phyloP scores from a whole-genome alignment of 1,140 invertebrate species.

The Drosophila mayri region DNA sequence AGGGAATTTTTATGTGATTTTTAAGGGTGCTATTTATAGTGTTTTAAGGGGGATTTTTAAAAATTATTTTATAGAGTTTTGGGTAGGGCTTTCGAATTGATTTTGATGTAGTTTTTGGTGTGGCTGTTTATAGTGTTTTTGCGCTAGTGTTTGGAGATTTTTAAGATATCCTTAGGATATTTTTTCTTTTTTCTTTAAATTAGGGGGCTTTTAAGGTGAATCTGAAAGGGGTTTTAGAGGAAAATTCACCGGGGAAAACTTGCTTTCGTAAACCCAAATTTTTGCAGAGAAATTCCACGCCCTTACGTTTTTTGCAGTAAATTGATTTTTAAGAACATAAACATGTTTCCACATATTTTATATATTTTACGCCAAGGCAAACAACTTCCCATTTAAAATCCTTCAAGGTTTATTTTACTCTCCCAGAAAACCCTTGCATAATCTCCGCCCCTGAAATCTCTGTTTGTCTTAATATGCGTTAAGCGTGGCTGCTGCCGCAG shows the following conservation, averaged over 20 bases:
- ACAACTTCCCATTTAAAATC: background rate
- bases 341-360: background rate
- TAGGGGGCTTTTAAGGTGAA: background rate
- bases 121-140: too few relatives aligned
- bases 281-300: background rate
- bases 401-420: background rate
- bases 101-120: background rate
- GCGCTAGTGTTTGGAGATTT: background rate
- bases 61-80: background rate
- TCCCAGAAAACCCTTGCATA: background rate
- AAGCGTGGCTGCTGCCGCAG: slow-evolving; percentile 42
- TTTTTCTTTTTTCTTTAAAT: too few relatives aligned
- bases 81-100: too few relatives aligned
- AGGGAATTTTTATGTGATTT: background rate
- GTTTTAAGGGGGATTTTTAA: too few relatives aligned
- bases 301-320: background rate
- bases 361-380: background rate
- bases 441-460: slow-evolving; percentile 5
- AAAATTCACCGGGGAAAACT: too few relatives aligned
- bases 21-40: too few relatives aligned
- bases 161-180: background rate
- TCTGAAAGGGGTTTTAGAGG: background rate
- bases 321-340: background rate
- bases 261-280: background rate
- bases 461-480: slow-evolving; percentile 75